Evolutionary conservation across 2,888 invertebrate genomes (phyloP).

Genomic region (Eutolmus rufibarbis): DNA sequence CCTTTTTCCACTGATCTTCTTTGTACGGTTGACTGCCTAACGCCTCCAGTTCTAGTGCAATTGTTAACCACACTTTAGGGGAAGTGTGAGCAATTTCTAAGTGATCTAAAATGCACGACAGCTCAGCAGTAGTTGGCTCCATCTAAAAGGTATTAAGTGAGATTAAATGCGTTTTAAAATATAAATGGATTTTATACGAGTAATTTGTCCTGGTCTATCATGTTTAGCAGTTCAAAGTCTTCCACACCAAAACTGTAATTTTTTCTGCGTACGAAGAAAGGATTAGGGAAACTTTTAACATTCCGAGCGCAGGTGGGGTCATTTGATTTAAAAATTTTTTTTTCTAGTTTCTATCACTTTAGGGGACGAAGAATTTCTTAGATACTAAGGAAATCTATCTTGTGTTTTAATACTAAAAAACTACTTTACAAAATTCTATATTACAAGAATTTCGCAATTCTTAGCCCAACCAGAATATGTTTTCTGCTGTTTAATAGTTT

Average conservation of each 20-base stretch:
- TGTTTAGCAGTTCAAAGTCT: constrained; percentile 44
- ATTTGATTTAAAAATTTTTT: not conserved
- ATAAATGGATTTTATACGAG: not conserved
- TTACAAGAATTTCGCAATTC: no score
- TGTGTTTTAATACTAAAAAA: no score
- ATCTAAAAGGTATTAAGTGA: not conserved
- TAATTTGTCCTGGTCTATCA: constrained; percentile 42
- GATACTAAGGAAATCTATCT: no score
- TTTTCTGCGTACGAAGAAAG: not conserved
- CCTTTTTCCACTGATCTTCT: constrained; percentile 45
- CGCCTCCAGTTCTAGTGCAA: constrained; percentile 43
- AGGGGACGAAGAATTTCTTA: no score
- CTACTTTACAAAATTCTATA: no score
- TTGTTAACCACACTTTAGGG: constrained; percentile 45
- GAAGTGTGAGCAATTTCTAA: constrained; percentile 45
- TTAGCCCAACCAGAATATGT: no score
- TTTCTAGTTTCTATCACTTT: no score
- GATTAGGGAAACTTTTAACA: not conserved
- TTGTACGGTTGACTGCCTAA: constrained; percentile 20
- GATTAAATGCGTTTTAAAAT: not conserved
- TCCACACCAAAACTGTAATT: constrained; percentile 33
- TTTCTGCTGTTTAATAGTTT: no score
- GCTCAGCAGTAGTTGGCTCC: constrained; percentile 38
- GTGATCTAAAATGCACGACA: constrained; percentile 47
- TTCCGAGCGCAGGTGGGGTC: not conserved